phyloP scores from a whole-genome alignment of 1,140 invertebrate species.

The Monochamus saltuarius region DNA sequence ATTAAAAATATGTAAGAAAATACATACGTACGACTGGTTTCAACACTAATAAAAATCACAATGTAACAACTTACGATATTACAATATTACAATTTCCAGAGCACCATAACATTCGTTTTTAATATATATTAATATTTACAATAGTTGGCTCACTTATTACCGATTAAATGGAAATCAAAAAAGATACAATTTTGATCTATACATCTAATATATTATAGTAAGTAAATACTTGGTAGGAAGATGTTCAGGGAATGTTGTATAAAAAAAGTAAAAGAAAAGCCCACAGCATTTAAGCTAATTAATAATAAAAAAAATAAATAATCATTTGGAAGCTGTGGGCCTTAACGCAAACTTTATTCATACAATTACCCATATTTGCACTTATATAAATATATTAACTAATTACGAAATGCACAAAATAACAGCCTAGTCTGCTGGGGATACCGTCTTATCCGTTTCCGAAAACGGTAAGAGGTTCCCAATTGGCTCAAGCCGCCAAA shows the following conservation, averaged over 20 bases:
- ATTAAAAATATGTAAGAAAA: constrained; percentile 39
- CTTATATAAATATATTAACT: constrained; percentile 26
- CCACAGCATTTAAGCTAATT: constrained; percentile 15
- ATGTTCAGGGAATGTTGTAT: constrained; percentile 35
- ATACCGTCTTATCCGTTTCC: constrained; percentile 47
- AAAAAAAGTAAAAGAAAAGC: constrained; percentile 2
- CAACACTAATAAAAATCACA: constrained; percentile 45
- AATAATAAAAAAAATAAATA: constrained; percentile 20
- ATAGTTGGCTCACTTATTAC: constrained; percentile 12
- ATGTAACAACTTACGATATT: constrained; percentile 43
- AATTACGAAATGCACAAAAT: constrained; percentile 43
- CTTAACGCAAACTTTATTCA: constrained; percentile 15
- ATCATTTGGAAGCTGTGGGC: constrained; percentile 3
- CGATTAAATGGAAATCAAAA: constrained; percentile 2
- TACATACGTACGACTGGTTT: constrained; percentile 36
- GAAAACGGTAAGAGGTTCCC: constrained; percentile 47
- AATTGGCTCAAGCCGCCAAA: constrained; percentile 32
- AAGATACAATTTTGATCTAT: constrained; percentile 33
- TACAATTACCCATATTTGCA: constrained; percentile 29
- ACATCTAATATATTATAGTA: constrained; percentile 30
- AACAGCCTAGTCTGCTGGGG: constrained; percentile 45
- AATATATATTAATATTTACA: constrained; percentile 34
- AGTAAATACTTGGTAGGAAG: constrained; percentile 53
- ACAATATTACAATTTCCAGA: constrained; percentile 42
- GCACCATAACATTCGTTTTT: constrained; percentile 48